Percentiles rank a stretch among this genome's conserved stretches.
Conservation (phyloP, 2,797 vertebrate species). For the Hippocampus kuda region DNA sequence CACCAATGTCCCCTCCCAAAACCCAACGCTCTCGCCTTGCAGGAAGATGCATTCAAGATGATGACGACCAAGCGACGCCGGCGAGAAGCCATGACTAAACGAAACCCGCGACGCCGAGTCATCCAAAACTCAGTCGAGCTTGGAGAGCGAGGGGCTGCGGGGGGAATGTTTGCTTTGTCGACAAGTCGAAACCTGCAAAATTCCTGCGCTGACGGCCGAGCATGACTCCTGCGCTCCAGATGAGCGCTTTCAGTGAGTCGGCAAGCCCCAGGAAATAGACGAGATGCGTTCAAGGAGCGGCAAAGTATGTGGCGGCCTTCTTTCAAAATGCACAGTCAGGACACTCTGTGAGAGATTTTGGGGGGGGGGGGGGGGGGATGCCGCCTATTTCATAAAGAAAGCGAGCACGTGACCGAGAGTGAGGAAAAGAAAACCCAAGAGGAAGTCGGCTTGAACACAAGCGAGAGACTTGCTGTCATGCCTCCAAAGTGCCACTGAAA, state of each 20-base stretch:
- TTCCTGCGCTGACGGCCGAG: not conserved
- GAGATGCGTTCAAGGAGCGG: not conserved
- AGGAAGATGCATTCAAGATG: not conserved
- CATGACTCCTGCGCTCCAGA: not conserved
- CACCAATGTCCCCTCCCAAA: conserved; percentile 9
- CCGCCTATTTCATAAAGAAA: not conserved
- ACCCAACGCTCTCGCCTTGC: not conserved
- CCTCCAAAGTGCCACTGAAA: too few relatives aligned
- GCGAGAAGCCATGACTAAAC: not conserved
- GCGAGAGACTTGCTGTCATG: too few relatives aligned
- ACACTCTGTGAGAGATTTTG: too few relatives aligned
- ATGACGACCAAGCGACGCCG: not conserved
- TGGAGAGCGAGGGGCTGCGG: not conserved
- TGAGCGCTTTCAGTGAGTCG: not conserved
- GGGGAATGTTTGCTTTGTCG: not conserved
- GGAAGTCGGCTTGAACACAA: too few relatives aligned
- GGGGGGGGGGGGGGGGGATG: too few relatives aligned
- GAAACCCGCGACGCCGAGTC: not conserved
- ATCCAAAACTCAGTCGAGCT: not conserved
- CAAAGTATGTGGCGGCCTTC: too few relatives aligned
- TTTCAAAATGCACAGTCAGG: too few relatives aligned
- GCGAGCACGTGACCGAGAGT: not conserved
- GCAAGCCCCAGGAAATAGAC: not conserved
- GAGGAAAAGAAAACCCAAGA: not conserved
- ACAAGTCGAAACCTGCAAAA: not conserved